phyloP scores from a whole-genome alignment of 2,888 invertebrate species.

The Ecliptopera silaceata region DNA sequence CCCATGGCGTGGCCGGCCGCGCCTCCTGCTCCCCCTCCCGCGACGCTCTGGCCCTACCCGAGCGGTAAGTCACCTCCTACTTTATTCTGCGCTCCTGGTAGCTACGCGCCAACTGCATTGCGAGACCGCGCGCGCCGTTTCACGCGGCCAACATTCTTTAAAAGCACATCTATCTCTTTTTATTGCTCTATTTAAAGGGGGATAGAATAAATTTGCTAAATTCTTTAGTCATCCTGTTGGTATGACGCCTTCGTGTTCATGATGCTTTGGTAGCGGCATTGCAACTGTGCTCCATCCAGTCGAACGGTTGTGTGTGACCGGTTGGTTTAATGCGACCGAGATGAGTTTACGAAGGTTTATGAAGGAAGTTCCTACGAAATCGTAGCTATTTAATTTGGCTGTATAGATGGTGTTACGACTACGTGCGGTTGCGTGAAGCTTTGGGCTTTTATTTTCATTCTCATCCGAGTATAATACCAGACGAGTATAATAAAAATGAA shows the following conservation, averaged over 20 bases:
- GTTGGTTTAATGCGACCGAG: constrained; percentile 30
- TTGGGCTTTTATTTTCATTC: background rate
- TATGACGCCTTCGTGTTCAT: constrained; percentile 63
- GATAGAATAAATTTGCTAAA: constrained; percentile 44
- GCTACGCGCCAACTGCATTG: constrained; percentile 82
- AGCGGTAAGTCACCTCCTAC: constrained; percentile 83
- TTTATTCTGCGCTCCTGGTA: constrained; percentile 74
- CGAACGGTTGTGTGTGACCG: constrained; percentile 48
- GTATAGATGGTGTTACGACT: constrained; percentile 2
- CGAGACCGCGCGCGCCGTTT: constrained; percentile 62
- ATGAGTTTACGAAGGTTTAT: background rate
- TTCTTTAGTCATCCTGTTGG: constrained; percentile 45
- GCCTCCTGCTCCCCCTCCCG: constrained; percentile 83
- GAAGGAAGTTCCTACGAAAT: background rate
- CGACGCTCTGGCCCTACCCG: constrained; percentile 92
- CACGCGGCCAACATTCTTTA: constrained; percentile 32
- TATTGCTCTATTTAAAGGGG: constrained; percentile 36
- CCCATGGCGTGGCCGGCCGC: constrained; percentile 82
- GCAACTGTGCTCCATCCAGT: constrained; percentile 65
- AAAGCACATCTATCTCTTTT: constrained; percentile 20
- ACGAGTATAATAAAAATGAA: no score
- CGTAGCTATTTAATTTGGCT: constrained; percentile 16
- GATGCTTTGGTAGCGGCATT: constrained; percentile 75
- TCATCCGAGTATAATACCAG: background rate
- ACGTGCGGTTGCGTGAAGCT: constrained; percentile 1